Base-by-base conservation (phyloP, 2,113 vertebrate species). In the Columbina picui region DNA sequence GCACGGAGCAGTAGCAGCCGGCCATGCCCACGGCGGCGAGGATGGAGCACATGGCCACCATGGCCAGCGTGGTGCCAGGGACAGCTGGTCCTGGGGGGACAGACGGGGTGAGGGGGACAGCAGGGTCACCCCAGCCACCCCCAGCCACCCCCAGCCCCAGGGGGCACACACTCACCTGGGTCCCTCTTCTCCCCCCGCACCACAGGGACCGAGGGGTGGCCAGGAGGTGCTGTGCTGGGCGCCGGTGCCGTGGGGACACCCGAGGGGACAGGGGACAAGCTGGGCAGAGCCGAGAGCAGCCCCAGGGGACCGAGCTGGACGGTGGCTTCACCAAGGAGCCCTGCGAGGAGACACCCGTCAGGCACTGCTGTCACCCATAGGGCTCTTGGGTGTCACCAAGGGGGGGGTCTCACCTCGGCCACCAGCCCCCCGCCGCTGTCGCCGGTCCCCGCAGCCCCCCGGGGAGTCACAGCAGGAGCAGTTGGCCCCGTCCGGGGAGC, bases 351-450 rank as follows among this genome's bases (percentile, higher is more conserved):
- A 52, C 16, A 34, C 5, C 41, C 4, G 1, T 65, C 29, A 50
- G 39, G 22, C 16, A 25, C 12, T 1, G 2, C 50, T 10, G 9
- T 3, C 7, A 22, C 41, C n/a, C 1, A 0, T 3, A 26, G 7
- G 45, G 16, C 5, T 25, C 23, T 1, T 1, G 7, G n/a, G 14
- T 27, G 7, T 39, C 55, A 69, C 22, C 7, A 1, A n/a, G 8
- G 7, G 12, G 13, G 2, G 26, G 9, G 17, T 22, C 29, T 19
- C 17, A 93, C 61, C 68, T 74, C 8, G 0, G 1, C 11, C 3
- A 2, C 16, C 1, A 1, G 16, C 16, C 59, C 32, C 9, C 50
- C 21, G 12, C 3, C 57, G 77, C 20, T 7, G 26, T 30, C 11
- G 60, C 19, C 21, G 78, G 60, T 22, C 36, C 12, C 74, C 7